Conservation (phyloP, 2,888 invertebrate genomes). For the Archips xylosteana region DNA sequence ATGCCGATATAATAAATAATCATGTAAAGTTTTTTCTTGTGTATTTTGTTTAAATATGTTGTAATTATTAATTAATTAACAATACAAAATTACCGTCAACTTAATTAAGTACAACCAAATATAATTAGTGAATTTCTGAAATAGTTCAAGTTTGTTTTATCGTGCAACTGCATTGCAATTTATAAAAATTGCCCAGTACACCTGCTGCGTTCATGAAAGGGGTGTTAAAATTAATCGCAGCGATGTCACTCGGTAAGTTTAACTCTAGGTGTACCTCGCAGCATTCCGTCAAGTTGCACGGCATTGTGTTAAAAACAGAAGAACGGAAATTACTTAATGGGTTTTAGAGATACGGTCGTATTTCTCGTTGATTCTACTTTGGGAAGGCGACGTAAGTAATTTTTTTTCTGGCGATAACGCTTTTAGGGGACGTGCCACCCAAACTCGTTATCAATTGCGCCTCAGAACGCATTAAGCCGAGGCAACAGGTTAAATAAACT, state of each 20-base stretch:
- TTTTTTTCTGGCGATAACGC: conserved; percentile 65
- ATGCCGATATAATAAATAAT: too few relatives aligned
- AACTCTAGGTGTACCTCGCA: background rate
- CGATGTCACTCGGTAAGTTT: background rate
- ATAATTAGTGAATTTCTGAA: too few relatives aligned
- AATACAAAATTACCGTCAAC: too few relatives aligned
- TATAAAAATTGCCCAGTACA: too few relatives aligned
- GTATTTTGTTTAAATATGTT: too few relatives aligned
- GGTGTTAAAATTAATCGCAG: background rate
- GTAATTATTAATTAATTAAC: too few relatives aligned
- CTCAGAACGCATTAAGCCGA: conserved; percentile 72
- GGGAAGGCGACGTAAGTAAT: conserved; percentile 52
- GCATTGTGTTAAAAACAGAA: conserved; percentile 48
- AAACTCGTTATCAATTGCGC: conserved; percentile 73
- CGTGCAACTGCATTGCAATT: too few relatives aligned
- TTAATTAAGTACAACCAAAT: too few relatives aligned
- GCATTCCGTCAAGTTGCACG: conserved; percentile 51
- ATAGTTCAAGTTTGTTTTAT: too few relatives aligned
- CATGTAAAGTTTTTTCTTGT: too few relatives aligned
- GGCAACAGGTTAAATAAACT: conserved; percentile 69
- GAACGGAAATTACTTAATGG: conserved; percentile 65
- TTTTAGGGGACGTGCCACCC: conserved; percentile 73
- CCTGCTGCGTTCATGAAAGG: background rate
- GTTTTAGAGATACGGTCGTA: conserved; percentile 60
- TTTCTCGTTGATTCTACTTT: conserved; percentile 57